phyloP scores from a whole-genome alignment of 2,113 vertebrate genomes.

The Anthoscopus minutus region DNA sequence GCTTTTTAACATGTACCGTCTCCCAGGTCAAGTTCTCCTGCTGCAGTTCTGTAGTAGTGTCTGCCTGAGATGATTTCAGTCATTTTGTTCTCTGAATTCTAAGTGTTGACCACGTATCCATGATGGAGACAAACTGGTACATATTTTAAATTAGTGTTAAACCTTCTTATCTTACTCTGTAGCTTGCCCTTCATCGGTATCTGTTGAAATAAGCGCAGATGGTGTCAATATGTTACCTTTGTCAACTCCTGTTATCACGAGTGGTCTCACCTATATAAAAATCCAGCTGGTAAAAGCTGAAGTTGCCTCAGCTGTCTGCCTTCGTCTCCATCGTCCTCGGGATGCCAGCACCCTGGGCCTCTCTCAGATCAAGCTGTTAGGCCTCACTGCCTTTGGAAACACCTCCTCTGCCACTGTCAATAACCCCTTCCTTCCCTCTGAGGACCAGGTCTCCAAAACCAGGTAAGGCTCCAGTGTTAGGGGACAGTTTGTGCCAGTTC shows the following conservation, averaged over 20 bases:
- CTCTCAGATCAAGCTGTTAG: constrained; percentile 94
- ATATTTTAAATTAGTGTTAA: neutral
- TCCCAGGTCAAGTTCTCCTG: neutral
- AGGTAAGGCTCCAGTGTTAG: constrained; percentile 70
- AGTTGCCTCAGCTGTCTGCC: constrained; percentile 94
- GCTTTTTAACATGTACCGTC: neutral
- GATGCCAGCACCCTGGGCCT: constrained; percentile 95
- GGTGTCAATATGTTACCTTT: constrained; percentile 97
- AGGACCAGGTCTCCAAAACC: constrained; percentile 99
- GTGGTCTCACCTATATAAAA: constrained; percentile 97
- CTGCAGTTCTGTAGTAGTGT: neutral
- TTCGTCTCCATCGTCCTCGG: constrained; percentile 91
- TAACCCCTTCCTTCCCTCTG: constrained; percentile 96
- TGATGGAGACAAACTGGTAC: neutral
- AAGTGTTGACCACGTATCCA: neutral
- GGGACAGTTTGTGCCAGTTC: neutral
- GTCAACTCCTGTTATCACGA: constrained; percentile 93
- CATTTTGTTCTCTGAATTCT: neutral
- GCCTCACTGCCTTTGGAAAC: constrained; percentile 94
- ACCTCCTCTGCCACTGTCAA: constrained; percentile 97
- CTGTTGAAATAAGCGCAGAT: constrained; percentile 96
- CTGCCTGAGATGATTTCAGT: neutral
- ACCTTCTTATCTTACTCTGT: neutral
- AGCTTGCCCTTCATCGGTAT: constrained; percentile 97
- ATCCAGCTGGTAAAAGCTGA: constrained; percentile 97